Evolutionary conservation across 2,888 invertebrate species (phyloP), one percentile per base, ranked within the genome.

Genomic region (Galeopsomyia nigrocyanea): DNA sequence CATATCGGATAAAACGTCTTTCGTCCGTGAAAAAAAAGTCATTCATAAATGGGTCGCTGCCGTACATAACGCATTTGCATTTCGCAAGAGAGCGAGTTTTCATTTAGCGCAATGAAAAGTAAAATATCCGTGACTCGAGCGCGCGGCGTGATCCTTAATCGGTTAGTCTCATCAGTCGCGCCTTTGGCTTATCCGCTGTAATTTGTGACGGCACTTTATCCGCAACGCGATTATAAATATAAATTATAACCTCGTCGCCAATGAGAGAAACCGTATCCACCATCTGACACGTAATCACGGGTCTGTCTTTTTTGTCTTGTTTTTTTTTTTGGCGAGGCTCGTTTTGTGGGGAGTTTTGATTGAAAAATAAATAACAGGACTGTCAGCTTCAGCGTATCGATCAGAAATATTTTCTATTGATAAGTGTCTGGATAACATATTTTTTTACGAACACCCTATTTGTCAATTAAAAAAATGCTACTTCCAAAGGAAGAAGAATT

Each of bases 171-270:
- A 39, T 53, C 26, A 22, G 57, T 31, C 22, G 56, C 31, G 21
- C 19, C 60, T 49, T 26, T 56, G 64, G 55, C 65, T 73, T 69
- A 69, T 69, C 73, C 69, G 60, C 39, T 9, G 66, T 69, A 73
- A 62, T 65, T 65, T 56, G 68, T 57, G 62, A 65, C 50, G 66
- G 56, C 65, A 62, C 56, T 72, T 69, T 73, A 68, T 73, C 13
- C 60, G 72, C 50, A 22, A 17, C 55, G 68, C 73, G 73, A 73
- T 69, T 73, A 73, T 66, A 69, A 73, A 62, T 73, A 62, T 73
- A 69, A 69, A 66, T 69, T 73, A 69, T 60, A 55, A 16, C 50
- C 39, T 19, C 39, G 64, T 46, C 39, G 46, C 58, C 39, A 31
- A 16, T 13, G 57, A 57, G 57, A 26, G 57, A 56, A 56, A 56